These are phyloP conservation scores for Melanotaenia trifasciata DNA, from an alignment of 2,797 vertebrate species.

Conservation along the genomic window DNA sequence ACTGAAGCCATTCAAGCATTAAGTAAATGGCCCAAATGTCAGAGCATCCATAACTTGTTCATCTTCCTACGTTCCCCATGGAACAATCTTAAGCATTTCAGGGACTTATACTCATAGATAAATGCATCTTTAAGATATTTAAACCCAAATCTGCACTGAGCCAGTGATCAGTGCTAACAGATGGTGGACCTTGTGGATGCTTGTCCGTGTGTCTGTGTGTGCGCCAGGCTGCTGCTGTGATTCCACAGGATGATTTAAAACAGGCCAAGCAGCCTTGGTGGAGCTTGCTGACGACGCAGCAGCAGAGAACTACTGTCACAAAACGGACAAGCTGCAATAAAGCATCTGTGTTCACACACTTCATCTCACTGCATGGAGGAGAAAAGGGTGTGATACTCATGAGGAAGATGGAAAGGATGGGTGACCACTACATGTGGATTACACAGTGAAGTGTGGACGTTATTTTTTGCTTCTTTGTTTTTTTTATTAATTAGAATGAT, in stretches of 20 bases:
- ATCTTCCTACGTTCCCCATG: not conserved
- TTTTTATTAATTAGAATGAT: not conserved
- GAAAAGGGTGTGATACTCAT: not conserved
- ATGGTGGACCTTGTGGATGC: not conserved
- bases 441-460: not conserved
- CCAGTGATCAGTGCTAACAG: not conserved
- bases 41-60: not conserved
- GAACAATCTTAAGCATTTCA: conserved; percentile 6
- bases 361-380: conserved; percentile 16
- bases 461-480: no score
- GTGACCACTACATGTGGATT: not conserved
- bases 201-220: conserved; percentile 8
- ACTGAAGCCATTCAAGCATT: no score
- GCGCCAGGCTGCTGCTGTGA: conserved; percentile 33
- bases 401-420: conserved; percentile 4
- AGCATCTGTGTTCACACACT: conserved; percentile 40
- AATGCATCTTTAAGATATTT: conserved; percentile 17
- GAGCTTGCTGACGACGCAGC: conserved; percentile 63
- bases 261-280: conserved; percentile 30
- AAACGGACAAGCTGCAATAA: conserved; percentile 46
- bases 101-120: not conserved
- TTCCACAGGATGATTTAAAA: conserved; percentile 59
- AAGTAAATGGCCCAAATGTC: not conserved
- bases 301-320: conserved; percentile 41
- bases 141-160: not conserved